Percentiles rank a stretch among this genome's conserved stretches.
Evolutionary conservation across 2,113 vertebrate species (phyloP).

Genomic region (Seriola quinqueradiata): DNA sequence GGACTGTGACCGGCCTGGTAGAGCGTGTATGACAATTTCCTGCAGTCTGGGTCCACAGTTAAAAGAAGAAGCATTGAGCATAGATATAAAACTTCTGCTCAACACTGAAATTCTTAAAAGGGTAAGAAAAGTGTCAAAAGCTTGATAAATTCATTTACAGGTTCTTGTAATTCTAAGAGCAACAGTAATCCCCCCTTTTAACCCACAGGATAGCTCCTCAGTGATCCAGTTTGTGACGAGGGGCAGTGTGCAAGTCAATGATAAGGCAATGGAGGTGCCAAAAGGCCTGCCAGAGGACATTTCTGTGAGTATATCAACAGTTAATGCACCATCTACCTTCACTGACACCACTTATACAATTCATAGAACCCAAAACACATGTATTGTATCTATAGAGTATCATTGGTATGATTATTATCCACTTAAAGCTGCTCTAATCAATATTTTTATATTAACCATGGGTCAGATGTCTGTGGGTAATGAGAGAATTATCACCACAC

Average conservation of each 20-base stretch:
- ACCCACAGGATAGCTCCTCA: constrained; percentile 92
- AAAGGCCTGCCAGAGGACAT: constrained; percentile 91
- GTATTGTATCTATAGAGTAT: background rate
- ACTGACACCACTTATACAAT: background rate
- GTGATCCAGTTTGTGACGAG: constrained; percentile 96
- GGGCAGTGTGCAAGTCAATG: constrained; percentile 87
- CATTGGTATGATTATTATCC: background rate
- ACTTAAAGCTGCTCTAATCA: background rate
- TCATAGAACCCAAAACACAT: background rate
- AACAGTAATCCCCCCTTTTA: background rate
- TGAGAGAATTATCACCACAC: background rate
- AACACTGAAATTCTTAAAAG: constrained; percentile 97
- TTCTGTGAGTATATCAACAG: constrained; percentile 86
- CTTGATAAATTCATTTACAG: background rate
- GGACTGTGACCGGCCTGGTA: constrained; percentile 94
- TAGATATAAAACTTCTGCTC: constrained; percentile 91
- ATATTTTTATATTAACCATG: background rate
- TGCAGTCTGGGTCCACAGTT: constrained; percentile 90
- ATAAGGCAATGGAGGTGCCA: constrained; percentile 88
- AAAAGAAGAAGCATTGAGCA: constrained; percentile 91
- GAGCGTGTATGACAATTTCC: constrained; percentile 89
- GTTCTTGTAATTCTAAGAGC: background rate
- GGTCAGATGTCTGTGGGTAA: background rate
- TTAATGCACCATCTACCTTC: background rate
- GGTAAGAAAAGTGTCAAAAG: constrained; percentile 75